Percentiles rank a stretch among this genome's conserved stretches.
These are phyloP conservation scores for Tachystola acroxantha DNA, from an alignment of 2,888 invertebrate genomes.

Conservation along the genomic window DNA sequence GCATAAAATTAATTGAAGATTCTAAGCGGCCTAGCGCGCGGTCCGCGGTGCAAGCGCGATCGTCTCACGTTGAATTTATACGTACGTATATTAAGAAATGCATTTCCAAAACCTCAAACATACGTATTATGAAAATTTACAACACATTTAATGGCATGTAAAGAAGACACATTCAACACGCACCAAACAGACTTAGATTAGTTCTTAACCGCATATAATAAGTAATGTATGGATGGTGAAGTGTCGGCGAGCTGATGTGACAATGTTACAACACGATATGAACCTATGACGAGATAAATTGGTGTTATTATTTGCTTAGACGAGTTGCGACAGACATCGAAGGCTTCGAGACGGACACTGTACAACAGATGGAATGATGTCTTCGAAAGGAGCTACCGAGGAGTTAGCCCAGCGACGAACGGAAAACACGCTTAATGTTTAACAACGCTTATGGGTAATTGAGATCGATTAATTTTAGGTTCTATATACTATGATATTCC, in stretches of 20 bases:
- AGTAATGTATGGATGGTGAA: constrained; percentile 34
- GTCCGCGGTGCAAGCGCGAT: constrained; percentile 70
- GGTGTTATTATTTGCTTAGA: constrained; percentile 21
- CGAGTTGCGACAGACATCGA: constrained; percentile 26
- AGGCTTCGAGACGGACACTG: constrained; percentile 47
- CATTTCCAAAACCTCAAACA: constrained; percentile 65
- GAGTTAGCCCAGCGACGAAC: constrained; percentile 32
- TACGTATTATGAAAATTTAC: constrained; percentile 59
- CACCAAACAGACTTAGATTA: constrained; percentile 58
- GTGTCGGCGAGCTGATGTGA: constrained; percentile 25
- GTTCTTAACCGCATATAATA: constrained; percentile 42
- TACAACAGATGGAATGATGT: constrained; percentile 23
- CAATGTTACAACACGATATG: constrained; percentile 20
- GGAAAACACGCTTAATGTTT: constrained; percentile 45
- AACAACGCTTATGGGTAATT: constrained; percentile 68
- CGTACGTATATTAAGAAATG: constrained; percentile 73
- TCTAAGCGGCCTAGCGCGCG: constrained; percentile 56
- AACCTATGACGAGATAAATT: constrained; percentile 26
- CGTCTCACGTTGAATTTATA: constrained; percentile 52
- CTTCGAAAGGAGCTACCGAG: constrained; percentile 21
- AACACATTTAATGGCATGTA: constrained; percentile 66
- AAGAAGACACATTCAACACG: constrained; percentile 70
- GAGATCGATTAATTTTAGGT: constrained; percentile 71
- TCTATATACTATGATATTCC: constrained; percentile 63
- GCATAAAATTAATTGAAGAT: constrained; percentile 51